Evolutionary conservation across 2,113 vertebrate species (phyloP).

Genomic region (Rafetus swinhoei): DNA sequence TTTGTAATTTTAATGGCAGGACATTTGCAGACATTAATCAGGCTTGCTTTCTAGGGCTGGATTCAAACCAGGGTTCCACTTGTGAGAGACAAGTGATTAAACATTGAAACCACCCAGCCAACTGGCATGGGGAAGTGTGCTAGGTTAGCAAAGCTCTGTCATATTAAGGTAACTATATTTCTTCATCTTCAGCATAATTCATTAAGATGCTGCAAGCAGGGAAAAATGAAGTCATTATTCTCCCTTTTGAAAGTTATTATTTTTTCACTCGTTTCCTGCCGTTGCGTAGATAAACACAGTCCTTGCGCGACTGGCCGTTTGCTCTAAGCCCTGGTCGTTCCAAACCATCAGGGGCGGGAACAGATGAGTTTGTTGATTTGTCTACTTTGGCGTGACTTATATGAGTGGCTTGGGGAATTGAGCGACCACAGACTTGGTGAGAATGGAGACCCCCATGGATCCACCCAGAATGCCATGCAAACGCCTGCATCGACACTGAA

Average conservation of each 20-base stretch:
- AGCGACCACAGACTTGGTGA: background rate
- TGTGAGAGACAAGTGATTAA: slow-evolving; percentile 31
- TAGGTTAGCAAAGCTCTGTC: background rate
- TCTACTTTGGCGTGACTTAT: background rate
- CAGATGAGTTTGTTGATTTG: background rate
- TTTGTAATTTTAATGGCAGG: slow-evolving; percentile 28
- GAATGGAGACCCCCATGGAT: background rate
- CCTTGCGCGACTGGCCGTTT: background rate
- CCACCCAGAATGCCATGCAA: background rate
- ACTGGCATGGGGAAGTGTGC: slow-evolving; percentile 35
- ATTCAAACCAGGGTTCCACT: slow-evolving; percentile 50
- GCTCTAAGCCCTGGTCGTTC: accelerated
- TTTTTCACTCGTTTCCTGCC: background rate
- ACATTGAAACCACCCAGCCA: slow-evolving; percentile 39
- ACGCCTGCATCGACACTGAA: background rate
- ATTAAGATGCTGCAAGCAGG: slow-evolving; percentile 32
- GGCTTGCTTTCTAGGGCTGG: slow-evolving; percentile 66
- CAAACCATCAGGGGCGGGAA: accelerated
- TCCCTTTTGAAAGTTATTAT: background rate
- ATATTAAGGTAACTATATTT: background rate
- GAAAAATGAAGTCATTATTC: background rate
- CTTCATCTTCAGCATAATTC: slow-evolving; percentile 15
- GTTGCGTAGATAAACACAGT: accelerated
- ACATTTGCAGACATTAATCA: slow-evolving; percentile 54
- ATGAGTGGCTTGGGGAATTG: background rate